Evolutionary conservation across 1,140 invertebrate species (phyloP).

Genomic region (Penaeus chinensis): DNA sequence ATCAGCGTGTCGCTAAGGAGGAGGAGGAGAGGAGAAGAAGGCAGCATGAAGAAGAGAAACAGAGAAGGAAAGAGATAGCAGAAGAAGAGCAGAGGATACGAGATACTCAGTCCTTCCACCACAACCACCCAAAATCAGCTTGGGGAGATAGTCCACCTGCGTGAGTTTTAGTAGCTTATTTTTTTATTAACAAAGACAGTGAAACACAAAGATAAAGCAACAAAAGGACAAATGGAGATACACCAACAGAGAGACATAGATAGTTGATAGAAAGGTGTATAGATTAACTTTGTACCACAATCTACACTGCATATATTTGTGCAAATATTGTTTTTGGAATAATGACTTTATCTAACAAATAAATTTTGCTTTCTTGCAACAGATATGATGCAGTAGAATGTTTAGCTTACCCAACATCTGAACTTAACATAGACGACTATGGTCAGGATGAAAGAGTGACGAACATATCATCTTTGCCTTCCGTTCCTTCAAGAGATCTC

Average conservation of each 20-base stretch:
- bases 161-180: neutral
- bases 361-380: neutral
- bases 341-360: neutral
- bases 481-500: constrained; percentile 37
- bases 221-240: too few relatives aligned
- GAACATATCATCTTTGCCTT: neutral
- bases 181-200: neutral
- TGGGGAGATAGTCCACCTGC: constrained; percentile 31
- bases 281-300: too few relatives aligned
- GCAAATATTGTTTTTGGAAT: neutral
- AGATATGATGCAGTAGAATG: constrained; percentile 28
- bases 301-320: too few relatives aligned
- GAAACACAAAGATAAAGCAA: too few relatives aligned
- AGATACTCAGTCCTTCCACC: constrained; percentile 22
- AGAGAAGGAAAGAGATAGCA: too few relatives aligned
- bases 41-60: too few relatives aligned
- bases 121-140: constrained; percentile 1
- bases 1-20: too few relatives aligned
- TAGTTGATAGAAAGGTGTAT: too few relatives aligned
- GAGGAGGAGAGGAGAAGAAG: too few relatives aligned
- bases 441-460: neutral
- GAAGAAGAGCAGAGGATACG: too few relatives aligned
- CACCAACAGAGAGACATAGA: too few relatives aligned
- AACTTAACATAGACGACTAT: constrained; percentile 12
- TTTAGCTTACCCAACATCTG: constrained; percentile 35